Conservation (phyloP, 2,888 invertebrate genomes). For the Parthenolecanium corni region DNA sequence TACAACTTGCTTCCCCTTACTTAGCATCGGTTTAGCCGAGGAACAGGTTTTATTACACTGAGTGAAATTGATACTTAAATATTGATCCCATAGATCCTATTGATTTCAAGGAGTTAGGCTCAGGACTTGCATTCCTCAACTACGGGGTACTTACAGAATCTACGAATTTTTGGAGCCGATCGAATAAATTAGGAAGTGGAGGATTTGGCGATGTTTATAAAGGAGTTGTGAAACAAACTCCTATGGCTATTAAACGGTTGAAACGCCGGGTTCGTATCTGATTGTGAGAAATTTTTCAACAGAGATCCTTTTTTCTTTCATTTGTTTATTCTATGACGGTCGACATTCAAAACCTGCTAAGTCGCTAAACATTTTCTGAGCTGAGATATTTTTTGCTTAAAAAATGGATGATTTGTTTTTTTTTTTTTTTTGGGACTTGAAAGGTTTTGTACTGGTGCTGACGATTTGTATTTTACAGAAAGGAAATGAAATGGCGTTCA, state of each 20-base stretch:
- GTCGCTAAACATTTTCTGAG: too few relatives aligned
- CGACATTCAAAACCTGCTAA: too few relatives aligned
- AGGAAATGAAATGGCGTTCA: constrained; percentile 19
- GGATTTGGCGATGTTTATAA: constrained; percentile 88
- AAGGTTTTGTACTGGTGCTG: not conserved
- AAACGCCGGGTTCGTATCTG: constrained; percentile 32
- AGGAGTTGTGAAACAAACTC: constrained; percentile 75
- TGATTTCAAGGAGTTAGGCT: not conserved
- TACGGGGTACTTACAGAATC: constrained; percentile 64
- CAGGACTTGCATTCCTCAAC: constrained; percentile 41
- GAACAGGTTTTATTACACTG: too few relatives aligned
- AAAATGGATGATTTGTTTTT: not conserved
- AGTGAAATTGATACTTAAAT: not conserved
- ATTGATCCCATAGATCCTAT: not conserved
- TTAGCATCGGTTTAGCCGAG: too few relatives aligned
- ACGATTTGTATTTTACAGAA: constrained; percentile 13
- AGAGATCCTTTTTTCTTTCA: too few relatives aligned
- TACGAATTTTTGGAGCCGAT: constrained; percentile 62
- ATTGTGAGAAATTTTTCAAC: too few relatives aligned
- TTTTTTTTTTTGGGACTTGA: not conserved
- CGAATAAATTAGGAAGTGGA: constrained; percentile 69
- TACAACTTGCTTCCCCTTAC: too few relatives aligned
- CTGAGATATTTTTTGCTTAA: not conserved
- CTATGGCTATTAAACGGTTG: constrained; percentile 73
- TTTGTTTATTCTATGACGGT: too few relatives aligned